Evolutionary conservation across 1,140 invertebrate genomes (phyloP).

Genomic region (Doryteuthis pealeii): DNA sequence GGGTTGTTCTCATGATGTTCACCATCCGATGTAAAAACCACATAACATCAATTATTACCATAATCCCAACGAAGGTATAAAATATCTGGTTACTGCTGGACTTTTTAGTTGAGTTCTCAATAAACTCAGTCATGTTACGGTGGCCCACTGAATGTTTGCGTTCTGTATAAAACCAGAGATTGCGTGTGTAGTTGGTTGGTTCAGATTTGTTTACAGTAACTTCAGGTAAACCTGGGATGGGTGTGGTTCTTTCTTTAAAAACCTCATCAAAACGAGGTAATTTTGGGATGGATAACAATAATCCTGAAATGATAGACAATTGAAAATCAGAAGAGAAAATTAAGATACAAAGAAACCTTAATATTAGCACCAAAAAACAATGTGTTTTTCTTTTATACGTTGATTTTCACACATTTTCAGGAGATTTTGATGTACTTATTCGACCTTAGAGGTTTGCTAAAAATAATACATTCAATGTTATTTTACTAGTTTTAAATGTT

Average conservation of each 20-base stretch:
- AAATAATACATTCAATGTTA: too few species aligned
- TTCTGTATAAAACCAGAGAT: conserved; percentile 12
- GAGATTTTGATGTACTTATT: too few species aligned
- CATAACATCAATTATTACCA: conserved; percentile 36
- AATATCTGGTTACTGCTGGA: conserved; percentile 13
- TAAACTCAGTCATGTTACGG: not conserved
- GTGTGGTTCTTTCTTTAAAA: not conserved
- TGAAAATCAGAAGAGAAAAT: not conserved
- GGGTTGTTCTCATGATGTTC: conserved; percentile 34
- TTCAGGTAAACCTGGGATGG: not conserved
- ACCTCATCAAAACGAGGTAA: conserved; percentile 22
- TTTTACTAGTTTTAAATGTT: too few species aligned
- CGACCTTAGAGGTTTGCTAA: too few species aligned
- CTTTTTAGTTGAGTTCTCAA: not conserved
- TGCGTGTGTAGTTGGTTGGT: conserved; percentile 1
- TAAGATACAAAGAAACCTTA: too few species aligned
- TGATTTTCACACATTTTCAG: too few species aligned
- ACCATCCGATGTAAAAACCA: conserved; percentile 42
- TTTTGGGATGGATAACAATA: conserved; percentile 27
- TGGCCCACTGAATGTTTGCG: not conserved
- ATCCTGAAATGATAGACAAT: conserved; percentile 23
- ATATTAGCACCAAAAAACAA: too few species aligned
- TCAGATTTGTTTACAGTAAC: not conserved
- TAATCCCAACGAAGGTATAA: conserved; percentile 33
- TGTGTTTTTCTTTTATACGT: too few species aligned